Evolutionary conservation across 1,140 invertebrate species (phyloP).

Genomic region (Antheraea mylitta): DNA sequence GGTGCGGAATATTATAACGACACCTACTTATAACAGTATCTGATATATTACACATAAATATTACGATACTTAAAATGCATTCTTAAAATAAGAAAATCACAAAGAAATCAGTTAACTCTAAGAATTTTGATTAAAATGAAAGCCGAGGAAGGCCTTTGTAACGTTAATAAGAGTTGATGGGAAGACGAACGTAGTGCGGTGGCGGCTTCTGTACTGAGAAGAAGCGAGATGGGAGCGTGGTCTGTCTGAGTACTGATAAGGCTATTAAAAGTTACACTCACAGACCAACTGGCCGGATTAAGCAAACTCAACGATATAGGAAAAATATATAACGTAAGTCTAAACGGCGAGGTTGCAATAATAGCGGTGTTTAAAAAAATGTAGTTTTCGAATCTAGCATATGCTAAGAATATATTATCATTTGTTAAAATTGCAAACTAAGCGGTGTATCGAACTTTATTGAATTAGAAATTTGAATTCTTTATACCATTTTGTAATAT

Average conservation of each 20-base stretch:
- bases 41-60: too few relatives aligned
- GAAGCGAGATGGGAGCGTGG: slow-evolving; percentile 43
- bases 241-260: slow-evolving; percentile 67
- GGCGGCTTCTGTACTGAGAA: slow-evolving; percentile 29
- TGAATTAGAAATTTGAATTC: too few relatives aligned
- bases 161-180: slow-evolving; percentile 45
- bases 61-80: slow-evolving; percentile 18
- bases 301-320: not conserved
- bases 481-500: too few relatives aligned
- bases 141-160: slow-evolving; percentile 30
- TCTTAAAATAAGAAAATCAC: not conserved
- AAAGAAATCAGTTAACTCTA: not conserved
- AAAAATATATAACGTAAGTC: not conserved
- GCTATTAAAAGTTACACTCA: slow-evolving; percentile 75
- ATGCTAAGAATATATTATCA: not conserved
- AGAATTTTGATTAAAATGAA: slow-evolving; percentile 3
- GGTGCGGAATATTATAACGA: too few relatives aligned
- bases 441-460: too few relatives aligned
- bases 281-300: slow-evolving; percentile 30
- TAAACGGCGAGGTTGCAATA: not conserved
- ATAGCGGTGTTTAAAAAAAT: not conserved
- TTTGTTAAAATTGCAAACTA: too few relatives aligned
- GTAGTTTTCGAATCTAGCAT: not conserved
- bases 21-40: too few relatives aligned
- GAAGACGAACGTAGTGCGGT: slow-evolving; percentile 27